Evolutionary conservation across 2,113 vertebrate genomes (phyloP).

Genomic region (Bubo bubo): DNA sequence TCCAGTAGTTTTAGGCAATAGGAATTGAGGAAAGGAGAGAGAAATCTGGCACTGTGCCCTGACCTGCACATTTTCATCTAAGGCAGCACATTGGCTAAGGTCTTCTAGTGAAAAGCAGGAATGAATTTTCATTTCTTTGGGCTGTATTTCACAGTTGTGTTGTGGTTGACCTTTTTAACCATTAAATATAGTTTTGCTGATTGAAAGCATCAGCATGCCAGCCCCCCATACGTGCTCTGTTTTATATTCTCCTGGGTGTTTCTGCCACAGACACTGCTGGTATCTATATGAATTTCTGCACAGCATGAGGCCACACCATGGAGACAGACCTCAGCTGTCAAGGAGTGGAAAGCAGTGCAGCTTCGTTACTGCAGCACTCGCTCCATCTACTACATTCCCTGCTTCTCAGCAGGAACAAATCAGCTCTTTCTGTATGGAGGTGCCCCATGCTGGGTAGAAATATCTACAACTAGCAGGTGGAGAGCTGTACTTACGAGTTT

Average conservation of each 20-base stretch:
- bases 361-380: not conserved
- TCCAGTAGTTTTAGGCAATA: not conserved
- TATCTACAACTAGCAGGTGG: not conserved
- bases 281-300: not conserved
- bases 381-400: not conserved
- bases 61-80: not conserved
- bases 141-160: not conserved
- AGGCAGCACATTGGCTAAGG: not conserved
- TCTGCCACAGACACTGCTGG: not conserved
- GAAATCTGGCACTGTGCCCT: not conserved
- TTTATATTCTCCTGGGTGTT: not conserved
- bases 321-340: not conserved
- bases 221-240: fast-evolving
- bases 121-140: not conserved
- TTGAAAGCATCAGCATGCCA: not conserved
- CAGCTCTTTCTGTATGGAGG: not conserved
- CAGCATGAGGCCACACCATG: not conserved
- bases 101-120: not conserved
- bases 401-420: conserved; percentile 5
- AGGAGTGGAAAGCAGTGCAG: not conserved
- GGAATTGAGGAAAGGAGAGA: not conserved
- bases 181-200: not conserved
- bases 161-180: not conserved
- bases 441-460: not conserved
- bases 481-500: not conserved